Base-by-base conservation (phyloP, 2,113 vertebrate genomes). In the Callionymus lyra region DNA sequence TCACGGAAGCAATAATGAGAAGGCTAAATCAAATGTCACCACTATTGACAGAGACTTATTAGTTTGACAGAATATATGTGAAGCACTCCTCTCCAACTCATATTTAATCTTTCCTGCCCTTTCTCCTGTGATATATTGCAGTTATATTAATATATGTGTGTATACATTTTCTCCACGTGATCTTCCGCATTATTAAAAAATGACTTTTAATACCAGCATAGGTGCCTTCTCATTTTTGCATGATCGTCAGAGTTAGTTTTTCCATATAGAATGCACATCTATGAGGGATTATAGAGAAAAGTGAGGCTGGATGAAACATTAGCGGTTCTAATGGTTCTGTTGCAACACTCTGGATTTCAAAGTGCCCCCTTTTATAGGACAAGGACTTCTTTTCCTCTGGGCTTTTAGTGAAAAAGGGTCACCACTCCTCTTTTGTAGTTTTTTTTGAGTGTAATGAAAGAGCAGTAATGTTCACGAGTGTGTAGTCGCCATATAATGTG, bases 341-440 rank as follows among this genome's bases (percentile, higher is more conserved):
- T 35, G 34, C 34, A 27, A 27, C 21, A 27, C 21, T n/a, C n/a
- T n/a, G n/a, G n/a, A 71, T 81, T 78, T 84, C 74, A 80, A 77
- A 80, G 81, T 82, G 65, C 70, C 80, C 72, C 74, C 76, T 72
- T 85, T 86, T 79, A 75, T 82, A 83, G 82, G 80, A 84, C 85
- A 84, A 85, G 80, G 81, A 79, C 80, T 82, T 57, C 36, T 81
- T 81, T 82, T 83, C 79, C 81, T 83, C 68, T 81, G 80, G 83
- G 83, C 58, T 80, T 82, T 77, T 61, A 68, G 65, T 59, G 60
- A 74, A 82, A 79, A 80, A 80, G 71, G 67, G 68, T 81, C 68
- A 70, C 59, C 60, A 35, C 52, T 61, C 61, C 74, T 67, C 51
- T 63, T 65, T 63, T 70, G 50, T 62, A 46, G 58, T 73, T 65